phyloP scores from a whole-genome alignment of 2,797 vertebrate species.

The Petrocephalus schoutedeni region DNA sequence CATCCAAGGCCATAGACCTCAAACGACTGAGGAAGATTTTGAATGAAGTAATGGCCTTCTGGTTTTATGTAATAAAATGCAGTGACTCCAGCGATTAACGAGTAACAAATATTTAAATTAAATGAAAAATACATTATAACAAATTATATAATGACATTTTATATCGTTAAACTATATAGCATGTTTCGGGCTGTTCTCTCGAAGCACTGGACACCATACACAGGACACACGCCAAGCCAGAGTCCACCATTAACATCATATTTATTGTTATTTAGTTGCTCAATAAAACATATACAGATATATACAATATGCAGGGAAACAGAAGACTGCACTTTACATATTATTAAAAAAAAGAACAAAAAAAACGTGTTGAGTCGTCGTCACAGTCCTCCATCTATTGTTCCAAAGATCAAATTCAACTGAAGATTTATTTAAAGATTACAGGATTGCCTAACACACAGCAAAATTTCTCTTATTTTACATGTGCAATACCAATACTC shows the following conservation, averaged over 20 bases:
- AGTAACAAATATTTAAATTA: background rate
- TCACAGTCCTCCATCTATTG: constrained; percentile 95
- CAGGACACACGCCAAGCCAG: background rate
- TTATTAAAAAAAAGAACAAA: constrained; percentile 76
- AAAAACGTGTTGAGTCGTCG: constrained; percentile 84
- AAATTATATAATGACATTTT: background rate
- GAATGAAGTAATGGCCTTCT: background rate
- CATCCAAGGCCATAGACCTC: background rate
- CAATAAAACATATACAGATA: constrained; percentile 99
- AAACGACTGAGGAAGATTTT: background rate
- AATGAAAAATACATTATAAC: background rate
- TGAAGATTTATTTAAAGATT: constrained; percentile 74
- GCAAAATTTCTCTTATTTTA: constrained; percentile 93
- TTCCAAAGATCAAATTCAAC: constrained; percentile 86
- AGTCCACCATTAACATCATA: constrained; percentile 93
- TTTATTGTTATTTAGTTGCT: constrained; percentile 99
- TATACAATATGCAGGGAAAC: constrained; percentile 99
- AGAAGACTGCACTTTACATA: constrained; percentile 99
- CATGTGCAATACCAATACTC: constrained; percentile 93
- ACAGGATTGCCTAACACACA: constrained; percentile 97
- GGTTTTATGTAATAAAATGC: background rate
- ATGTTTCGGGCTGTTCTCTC: background rate
- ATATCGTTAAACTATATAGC: background rate
- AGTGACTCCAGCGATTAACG: background rate
- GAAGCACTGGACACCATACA: background rate